These are phyloP conservation scores for Coelopa frigida DNA, from an alignment of 1,140 invertebrate species.

Conservation along the genomic window DNA sequence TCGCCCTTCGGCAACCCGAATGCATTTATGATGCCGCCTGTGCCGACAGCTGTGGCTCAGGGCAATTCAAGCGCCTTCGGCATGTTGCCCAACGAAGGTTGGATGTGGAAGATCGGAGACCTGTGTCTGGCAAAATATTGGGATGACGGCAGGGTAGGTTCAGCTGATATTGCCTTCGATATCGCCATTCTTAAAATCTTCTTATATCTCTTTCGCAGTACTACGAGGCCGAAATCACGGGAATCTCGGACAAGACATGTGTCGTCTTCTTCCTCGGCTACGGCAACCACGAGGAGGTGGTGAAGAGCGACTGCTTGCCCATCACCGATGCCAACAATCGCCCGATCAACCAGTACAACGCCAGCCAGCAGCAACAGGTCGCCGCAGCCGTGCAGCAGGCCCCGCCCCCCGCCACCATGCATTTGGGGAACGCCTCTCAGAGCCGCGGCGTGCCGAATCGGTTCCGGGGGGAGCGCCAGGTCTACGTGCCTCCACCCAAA, in stretches of 20 bases:
- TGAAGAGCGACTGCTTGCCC: slow-evolving; percentile 68
- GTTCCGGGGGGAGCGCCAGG: slow-evolving; percentile 39
- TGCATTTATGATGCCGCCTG: slow-evolving; percentile 5
- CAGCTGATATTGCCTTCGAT: background rate
- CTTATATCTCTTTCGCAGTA: slow-evolving; percentile 54
- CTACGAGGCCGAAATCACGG: slow-evolving; percentile 77
- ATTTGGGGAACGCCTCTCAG: slow-evolving; percentile 11
- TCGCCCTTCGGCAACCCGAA: background rate
- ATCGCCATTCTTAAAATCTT: background rate
- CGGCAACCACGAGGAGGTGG: slow-evolving; percentile 82
- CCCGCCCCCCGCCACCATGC: slow-evolving; percentile 4
- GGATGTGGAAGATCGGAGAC: slow-evolving; percentile 69
- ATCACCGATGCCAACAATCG: slow-evolving; percentile 47
- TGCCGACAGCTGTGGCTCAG: background rate
- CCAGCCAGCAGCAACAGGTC: background rate
- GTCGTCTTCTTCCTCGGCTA: slow-evolving; percentile 81
- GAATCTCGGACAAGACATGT: slow-evolving; percentile 67
- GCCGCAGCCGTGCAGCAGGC: slow-evolving; percentile 3
- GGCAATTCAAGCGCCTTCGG: slow-evolving; percentile 15
- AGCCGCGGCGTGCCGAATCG: slow-evolving; percentile 17
- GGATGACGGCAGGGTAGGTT: slow-evolving; percentile 78
- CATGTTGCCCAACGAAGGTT: slow-evolving; percentile 28
- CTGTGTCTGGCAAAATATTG: slow-evolving; percentile 83
- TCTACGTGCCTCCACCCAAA: slow-evolving; percentile 45
- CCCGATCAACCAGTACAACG: slow-evolving; percentile 25